Percentiles rank a stretch among this genome's conserved stretches.
Conservation (phyloP, 2,888 invertebrate species). For the Abscondita cerata region DNA sequence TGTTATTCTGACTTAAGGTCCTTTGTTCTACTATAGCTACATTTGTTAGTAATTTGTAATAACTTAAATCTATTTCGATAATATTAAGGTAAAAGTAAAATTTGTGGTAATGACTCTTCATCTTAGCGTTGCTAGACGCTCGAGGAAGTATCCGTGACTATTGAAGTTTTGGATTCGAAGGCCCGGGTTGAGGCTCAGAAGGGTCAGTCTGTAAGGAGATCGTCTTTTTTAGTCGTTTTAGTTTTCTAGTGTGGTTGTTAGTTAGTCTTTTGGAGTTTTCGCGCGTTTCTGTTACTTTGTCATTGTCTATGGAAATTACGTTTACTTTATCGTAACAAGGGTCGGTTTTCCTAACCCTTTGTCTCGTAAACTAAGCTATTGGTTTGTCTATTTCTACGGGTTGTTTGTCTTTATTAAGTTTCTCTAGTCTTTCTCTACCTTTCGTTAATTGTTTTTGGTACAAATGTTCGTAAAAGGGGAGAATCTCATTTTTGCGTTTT, state of each 20-base stretch:
- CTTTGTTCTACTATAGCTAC: neutral
- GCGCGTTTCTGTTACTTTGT: neutral
- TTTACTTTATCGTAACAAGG: slow-evolving; percentile 15
- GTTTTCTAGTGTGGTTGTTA: slow-evolving; percentile 9
- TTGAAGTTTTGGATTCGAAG: slow-evolving; percentile 15
- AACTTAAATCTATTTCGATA: slow-evolving; percentile 30
- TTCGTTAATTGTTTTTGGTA: slow-evolving; percentile 21
- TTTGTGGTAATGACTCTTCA: slow-evolving; percentile 34
- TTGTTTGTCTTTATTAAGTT: slow-evolving; percentile 18
- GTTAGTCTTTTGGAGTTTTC: slow-evolving; percentile 2
- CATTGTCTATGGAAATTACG: neutral
- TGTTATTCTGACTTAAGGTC: too few relatives aligned
- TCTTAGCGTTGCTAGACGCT: slow-evolving; percentile 31
- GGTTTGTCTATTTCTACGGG: slow-evolving; percentile 31
- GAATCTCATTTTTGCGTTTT: slow-evolving; percentile 20
- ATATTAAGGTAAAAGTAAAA: slow-evolving; percentile 41
- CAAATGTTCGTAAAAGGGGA: slow-evolving; percentile 23
- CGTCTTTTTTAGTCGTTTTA: slow-evolving; percentile 11
- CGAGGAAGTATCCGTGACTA: slow-evolving; percentile 32
- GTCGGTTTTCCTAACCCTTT: slow-evolving; percentile 21
- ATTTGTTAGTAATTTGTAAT: slow-evolving; percentile 25
- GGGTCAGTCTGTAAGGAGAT: slow-evolving; percentile 1
- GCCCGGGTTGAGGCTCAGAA: slow-evolving; percentile 1
- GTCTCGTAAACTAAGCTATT: slow-evolving; percentile 2
- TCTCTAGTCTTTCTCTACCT: slow-evolving; percentile 16